Evolutionary conservation across 2,888 invertebrate genomes (phyloP).

Genomic region (Lymantria dispar): DNA sequence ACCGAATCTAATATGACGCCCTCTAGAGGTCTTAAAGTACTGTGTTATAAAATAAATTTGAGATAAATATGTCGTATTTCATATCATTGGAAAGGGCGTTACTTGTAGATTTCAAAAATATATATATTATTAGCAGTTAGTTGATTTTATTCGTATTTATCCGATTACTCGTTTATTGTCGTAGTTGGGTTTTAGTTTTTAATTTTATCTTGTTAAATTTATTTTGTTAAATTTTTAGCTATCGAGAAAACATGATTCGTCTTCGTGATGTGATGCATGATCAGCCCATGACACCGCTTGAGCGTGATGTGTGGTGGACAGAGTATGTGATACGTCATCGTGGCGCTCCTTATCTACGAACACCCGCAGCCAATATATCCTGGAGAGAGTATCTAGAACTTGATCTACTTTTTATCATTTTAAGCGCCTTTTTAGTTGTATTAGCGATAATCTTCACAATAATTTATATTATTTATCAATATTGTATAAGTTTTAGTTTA

Average conservation of each 20-base stretch:
- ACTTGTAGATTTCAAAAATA: no score
- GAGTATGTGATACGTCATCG: constrained; percentile 43
- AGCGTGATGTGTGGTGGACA: constrained; percentile 48
- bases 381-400: constrained; percentile 14
- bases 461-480: neutral
- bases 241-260: constrained; percentile 27
- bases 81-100: no score
- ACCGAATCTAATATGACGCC: no score
- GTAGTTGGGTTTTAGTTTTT: no score
- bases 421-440: neutral
- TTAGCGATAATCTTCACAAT: neutral
- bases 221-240: constrained; percentile 26
- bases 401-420: constrained; percentile 6
- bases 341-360: constrained; percentile 36
- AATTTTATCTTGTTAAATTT: no score
- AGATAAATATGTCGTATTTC: no score
- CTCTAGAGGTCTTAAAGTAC: no score
- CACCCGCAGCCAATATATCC: constrained; percentile 32
- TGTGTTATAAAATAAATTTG: no score
- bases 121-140: no score
- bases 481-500: neutral
- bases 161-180: no score
- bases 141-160: no score
- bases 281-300: constrained; percentile 29
- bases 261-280: constrained; percentile 30